A percentile compares a stretch with the other conserved stretches of the same genome.
These are phyloP conservation scores for Perca fluviatilis DNA, from an alignment of 2,113 vertebrate species.

Conservation along the genomic window DNA sequence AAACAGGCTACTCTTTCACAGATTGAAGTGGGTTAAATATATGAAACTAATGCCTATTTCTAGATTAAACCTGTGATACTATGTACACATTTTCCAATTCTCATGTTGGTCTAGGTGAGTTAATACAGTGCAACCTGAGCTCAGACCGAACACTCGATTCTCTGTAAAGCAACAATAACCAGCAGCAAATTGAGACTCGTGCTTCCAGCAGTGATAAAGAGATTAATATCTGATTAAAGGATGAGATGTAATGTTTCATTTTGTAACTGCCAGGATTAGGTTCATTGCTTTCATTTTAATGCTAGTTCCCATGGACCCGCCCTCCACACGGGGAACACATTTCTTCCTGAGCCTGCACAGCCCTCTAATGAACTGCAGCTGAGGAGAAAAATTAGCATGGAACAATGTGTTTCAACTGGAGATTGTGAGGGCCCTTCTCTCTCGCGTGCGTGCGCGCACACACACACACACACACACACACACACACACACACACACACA, in stretches of 20 bases:
- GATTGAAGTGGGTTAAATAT: constrained; percentile 7
- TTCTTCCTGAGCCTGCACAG: constrained; percentile 59
- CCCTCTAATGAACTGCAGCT: constrained; percentile 74
- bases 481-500: constrained; percentile 18
- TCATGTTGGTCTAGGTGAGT: constrained; percentile 19
- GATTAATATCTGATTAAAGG: constrained; percentile 73
- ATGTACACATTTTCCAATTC: constrained; percentile 8
- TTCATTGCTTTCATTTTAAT: constrained; percentile 72
- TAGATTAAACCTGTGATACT: neutral
- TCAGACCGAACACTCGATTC: constrained; percentile 36
- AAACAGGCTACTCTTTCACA: neutral
- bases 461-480: neutral
- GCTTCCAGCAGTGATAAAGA: constrained; percentile 58
- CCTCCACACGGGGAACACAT: constrained; percentile 71
- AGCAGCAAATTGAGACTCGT: constrained; percentile 45
- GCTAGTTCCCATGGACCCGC: constrained; percentile 66
- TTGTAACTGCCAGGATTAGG: constrained; percentile 57
- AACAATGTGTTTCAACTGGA: constrained; percentile 72
- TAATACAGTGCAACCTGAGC: constrained; percentile 26
- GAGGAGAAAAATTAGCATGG: constrained; percentile 63
- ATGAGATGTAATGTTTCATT: constrained; percentile 73
- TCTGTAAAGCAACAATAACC: constrained; percentile 60
- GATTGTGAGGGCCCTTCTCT: constrained; percentile 27
- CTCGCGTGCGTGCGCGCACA: neutral
- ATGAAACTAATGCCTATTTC: neutral